Percentiles rank a stretch among this genome's conserved stretches.
Evolutionary conservation across 2,797 vertebrate genomes (phyloP).

Genomic region (Falco novaeseelandiae): DNA sequence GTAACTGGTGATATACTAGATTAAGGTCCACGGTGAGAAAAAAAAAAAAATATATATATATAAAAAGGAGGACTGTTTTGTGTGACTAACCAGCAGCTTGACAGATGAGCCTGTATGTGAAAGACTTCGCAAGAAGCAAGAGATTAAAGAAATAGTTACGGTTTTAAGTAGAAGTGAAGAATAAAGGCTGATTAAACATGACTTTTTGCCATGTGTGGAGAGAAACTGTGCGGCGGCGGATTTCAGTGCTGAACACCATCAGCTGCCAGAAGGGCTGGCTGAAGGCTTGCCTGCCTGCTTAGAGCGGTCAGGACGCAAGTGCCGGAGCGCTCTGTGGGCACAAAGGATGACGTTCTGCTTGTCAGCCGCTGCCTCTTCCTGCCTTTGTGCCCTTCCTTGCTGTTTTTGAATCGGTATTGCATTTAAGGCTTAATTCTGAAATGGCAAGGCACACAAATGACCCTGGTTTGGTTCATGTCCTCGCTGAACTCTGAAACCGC

Average conservation of each 20-base stretch:
- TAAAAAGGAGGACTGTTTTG: background rate
- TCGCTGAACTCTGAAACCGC: background rate
- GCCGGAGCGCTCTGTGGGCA: no score
- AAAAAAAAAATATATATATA: background rate
- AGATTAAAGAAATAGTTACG: fast-evolving
- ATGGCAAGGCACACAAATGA: background rate
- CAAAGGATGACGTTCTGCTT: background rate
- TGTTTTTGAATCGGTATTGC: background rate
- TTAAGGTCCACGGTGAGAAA: fast-evolving
- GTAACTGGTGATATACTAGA: fast-evolving
- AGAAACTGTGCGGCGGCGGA: fast-evolving
- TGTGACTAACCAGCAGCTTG: fast-evolving
- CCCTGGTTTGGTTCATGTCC: fast-evolving
- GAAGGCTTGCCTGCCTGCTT: fast-evolving
- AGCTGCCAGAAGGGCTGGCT: no score
- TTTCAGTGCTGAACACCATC: fast-evolving
- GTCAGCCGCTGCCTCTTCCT: background rate
- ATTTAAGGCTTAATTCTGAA: background rate
- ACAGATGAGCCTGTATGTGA: no score
- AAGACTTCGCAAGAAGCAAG: background rate
- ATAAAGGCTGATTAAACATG: fast-evolving
- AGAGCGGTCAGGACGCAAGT: no score
- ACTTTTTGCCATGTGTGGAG: no score
- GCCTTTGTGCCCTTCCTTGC: background rate
- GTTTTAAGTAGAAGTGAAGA: background rate